These are phyloP conservation scores for Rhagophthalmus giganteus DNA, from an alignment of 2,888 invertebrate genomes.

Conservation along the genomic window DNA sequence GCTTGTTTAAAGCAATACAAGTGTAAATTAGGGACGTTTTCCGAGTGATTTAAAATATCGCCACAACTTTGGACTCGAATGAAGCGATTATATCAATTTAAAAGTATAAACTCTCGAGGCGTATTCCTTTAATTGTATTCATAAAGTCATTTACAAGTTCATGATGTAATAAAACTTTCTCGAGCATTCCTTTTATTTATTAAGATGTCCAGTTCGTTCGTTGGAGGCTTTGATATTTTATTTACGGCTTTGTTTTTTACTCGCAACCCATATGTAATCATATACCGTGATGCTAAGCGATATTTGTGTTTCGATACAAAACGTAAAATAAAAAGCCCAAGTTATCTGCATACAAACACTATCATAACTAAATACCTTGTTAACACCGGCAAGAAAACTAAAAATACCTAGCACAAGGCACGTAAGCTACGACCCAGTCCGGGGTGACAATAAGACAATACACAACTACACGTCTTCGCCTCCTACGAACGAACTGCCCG, in stretches of 20 bases:
- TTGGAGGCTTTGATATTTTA: slow-evolving; percentile 6
- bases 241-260: slow-evolving; percentile 8
- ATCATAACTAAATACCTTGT: slow-evolving; percentile 31
- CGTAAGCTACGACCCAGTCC: slow-evolving; percentile 36
- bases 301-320: slow-evolving; percentile 17
- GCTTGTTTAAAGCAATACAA: slow-evolving; percentile 34
- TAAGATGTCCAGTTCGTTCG: slow-evolving; percentile 2
- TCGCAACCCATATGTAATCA: slow-evolving; percentile 16
- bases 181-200: slow-evolving; percentile 8
- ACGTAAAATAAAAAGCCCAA: slow-evolving; percentile 15
- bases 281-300: slow-evolving; percentile 12
- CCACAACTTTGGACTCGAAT: slow-evolving; percentile 28
- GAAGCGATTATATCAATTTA: slow-evolving; percentile 32
- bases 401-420: slow-evolving; percentile 29
- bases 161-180: slow-evolving; percentile 17
- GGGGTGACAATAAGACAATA: slow-evolving; percentile 40
- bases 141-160: slow-evolving; percentile 22
- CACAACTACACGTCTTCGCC: slow-evolving; percentile 44
- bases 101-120: slow-evolving; percentile 29
- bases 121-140: slow-evolving; percentile 30
- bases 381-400: slow-evolving; percentile 29
- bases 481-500: slow-evolving; percentile 46
- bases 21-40: slow-evolving; percentile 35
- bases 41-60: slow-evolving; percentile 34
- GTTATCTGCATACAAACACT: slow-evolving; percentile 23